Percentiles rank a stretch among this genome's conserved stretches.
These are phyloP conservation scores for Andrena hattorfiana DNA, from an alignment of 2,888 invertebrate genomes.

Conservation along the genomic window DNA sequence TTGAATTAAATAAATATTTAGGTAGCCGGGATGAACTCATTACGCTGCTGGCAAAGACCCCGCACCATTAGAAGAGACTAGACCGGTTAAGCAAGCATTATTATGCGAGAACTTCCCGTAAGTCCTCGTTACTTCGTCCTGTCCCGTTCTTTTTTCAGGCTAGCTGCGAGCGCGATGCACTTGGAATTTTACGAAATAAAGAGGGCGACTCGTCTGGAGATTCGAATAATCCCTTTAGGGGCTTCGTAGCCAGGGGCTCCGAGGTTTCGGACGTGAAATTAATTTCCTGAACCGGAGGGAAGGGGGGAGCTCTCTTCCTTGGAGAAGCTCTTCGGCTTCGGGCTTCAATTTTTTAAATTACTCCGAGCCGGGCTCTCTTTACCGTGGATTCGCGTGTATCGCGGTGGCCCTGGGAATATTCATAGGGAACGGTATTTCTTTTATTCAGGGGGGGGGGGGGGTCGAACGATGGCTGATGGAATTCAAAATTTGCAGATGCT, in stretches of 20 bases:
- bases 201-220: not conserved
- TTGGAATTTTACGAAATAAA: constrained; percentile 12
- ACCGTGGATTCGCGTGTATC: not conserved
- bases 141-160: not conserved
- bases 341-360: not conserved
- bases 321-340: not conserved
- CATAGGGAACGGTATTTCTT: not conserved
- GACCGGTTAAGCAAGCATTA: constrained; percentile 5
- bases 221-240: constrained; percentile 18
- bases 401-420: not conserved
- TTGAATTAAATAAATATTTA: too few relatives aligned
- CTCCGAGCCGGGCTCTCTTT: not conserved
- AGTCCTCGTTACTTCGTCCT: not conserved
- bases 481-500: constrained; percentile 1
- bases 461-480: not conserved
- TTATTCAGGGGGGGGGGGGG: not conserved
- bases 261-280: constrained; percentile 6
- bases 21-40: too few relatives aligned
- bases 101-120: constrained; percentile 9
- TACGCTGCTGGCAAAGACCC: not conserved
- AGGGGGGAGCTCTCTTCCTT: not conserved
- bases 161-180: not conserved
- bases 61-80: not conserved
- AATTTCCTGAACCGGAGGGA: not conserved
- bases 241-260: not conserved